Evolutionary conservation across 2,797 vertebrate species (phyloP), one percentile per base, ranked within the genome.

Genomic region (Rhincodon typus): DNA sequence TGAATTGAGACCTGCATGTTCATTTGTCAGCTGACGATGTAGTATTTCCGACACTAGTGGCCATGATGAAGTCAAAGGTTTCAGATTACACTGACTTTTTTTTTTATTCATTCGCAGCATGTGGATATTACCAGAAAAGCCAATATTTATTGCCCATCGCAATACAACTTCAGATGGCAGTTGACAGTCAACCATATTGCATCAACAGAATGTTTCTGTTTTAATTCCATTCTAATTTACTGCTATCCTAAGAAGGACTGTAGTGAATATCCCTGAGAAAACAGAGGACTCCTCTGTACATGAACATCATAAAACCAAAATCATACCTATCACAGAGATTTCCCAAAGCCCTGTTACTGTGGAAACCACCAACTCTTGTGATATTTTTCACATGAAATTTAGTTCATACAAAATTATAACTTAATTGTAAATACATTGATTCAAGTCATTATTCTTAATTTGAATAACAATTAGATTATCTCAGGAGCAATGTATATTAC

Each of bases 361-460:
- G n/a, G 90, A 38, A 93, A 93, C 90, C 90, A 38, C 34, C 62
- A 67, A 93, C 90, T 67, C 34, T 91, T 30, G 34, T 67, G 90
- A 23, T 23, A 13, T 38, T 67, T 38, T n/a, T 67, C 90, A 90
- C 87, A 62, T 53, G 87, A 62, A 90, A 90, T 34, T 53, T 53
- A 6, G 87, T 57, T 90, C 50, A 34, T 62, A 62, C 30, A 93
- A 93, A 93, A 93, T 67, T 67, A 69, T 19, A 67, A 93, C 23
- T 38, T 42, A 67, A 21, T 38, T 67, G n/a, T 67, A 42, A 66
- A 34, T 93, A 93, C n/a, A 67, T 38, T 25, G n/a, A 93, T 38
- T 38, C 62, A 19, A 38, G 34, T 67, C 21, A 67, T 67, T 38
- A 66, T 91, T 91, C 62, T 66, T 23, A 30, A 34, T 66, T 27